A percentile compares a stretch with the other conserved stretches of the same genome.
Evolutionary conservation across 2,797 vertebrate genomes (phyloP).

Genomic region (Propithecus perrieri): DNA sequence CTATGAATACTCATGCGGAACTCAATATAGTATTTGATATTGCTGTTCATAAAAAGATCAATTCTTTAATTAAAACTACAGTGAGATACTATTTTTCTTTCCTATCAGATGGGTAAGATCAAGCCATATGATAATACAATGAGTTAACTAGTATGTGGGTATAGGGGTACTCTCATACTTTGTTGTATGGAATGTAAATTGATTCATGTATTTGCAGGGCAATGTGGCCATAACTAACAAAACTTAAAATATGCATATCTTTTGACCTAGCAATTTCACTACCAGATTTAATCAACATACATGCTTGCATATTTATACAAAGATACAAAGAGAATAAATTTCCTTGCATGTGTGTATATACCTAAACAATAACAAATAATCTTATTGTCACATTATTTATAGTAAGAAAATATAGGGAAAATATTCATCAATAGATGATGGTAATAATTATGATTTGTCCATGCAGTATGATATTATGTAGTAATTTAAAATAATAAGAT

Average conservation of each 20-base stretch:
- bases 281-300: background rate
- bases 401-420: background rate
- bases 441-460: background rate
- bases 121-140: background rate
- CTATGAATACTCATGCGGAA: background rate
- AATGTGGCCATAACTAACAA: background rate
- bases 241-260: background rate
- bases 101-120: background rate
- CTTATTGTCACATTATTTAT: background rate
- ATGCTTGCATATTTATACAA: background rate
- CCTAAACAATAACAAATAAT: background rate
- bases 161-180: background rate
- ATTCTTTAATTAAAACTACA: background rate
- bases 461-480: background rate
- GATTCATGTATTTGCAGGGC: background rate
- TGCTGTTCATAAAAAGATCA: background rate
- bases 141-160: background rate
- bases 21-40: background rate
- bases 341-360: background rate
- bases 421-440: background rate
- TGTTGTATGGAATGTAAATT: background rate
- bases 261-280: background rate
- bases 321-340: background rate
- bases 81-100: background rate
- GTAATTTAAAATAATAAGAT: slow-evolving; percentile 22